phyloP scores from a whole-genome alignment of 2,797 vertebrate genomes.

The Poecilia wingei region DNA sequence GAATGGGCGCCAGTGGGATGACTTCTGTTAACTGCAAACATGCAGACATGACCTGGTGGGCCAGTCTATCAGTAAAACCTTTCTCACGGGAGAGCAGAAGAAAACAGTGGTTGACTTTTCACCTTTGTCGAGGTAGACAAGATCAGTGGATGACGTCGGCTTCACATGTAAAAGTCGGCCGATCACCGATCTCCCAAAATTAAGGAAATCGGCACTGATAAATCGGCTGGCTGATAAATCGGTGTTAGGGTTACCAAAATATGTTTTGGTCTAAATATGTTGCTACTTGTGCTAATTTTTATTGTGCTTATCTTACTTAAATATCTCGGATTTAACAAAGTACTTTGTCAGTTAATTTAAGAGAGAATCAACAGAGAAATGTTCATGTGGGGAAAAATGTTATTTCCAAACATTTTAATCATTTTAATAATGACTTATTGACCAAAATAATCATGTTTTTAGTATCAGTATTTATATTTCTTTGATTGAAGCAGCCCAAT shows the following conservation, averaged over 20 bases:
- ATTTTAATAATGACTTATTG: not conserved
- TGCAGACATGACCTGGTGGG: no score
- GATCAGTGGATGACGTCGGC: no score
- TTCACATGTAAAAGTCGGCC: no score
- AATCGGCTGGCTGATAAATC: no score
- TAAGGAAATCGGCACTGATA: no score
- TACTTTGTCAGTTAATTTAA: not conserved
- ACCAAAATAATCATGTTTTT: not conserved
- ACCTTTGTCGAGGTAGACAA: no score
- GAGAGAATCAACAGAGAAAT: not conserved
- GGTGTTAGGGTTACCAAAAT: not conserved
- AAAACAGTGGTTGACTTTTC: no score
- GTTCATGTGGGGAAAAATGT: not conserved
- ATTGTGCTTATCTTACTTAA: not conserved
- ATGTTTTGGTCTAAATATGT: not conserved
- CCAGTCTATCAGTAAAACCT: no score
- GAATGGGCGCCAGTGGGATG: no score
- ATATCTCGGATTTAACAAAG: not conserved
- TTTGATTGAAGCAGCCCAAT: not conserved
- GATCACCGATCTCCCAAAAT: no score
- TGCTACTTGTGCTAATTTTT: not conserved
- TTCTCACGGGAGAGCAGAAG: no score
- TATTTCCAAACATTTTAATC: not conserved
- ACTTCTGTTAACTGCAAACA: no score
- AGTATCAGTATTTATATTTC: not conserved